Evolutionary conservation across 2,797 vertebrate genomes (phyloP).

Genomic region (Lacerta viridis): DNA sequence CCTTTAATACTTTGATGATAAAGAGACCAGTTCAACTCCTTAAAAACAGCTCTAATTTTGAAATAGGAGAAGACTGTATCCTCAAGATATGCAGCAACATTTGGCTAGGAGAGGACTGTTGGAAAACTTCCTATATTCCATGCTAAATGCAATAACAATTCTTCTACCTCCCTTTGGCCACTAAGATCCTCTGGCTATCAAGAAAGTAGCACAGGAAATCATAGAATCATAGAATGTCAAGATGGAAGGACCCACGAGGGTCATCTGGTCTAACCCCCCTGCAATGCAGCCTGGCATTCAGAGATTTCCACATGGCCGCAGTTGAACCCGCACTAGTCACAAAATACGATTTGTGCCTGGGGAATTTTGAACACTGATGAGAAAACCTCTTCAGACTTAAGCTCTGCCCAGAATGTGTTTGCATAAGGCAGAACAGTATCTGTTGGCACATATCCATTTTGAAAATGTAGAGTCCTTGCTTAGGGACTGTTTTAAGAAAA

Average conservation of each 20-base stretch:
- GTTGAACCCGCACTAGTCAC: too few species aligned
- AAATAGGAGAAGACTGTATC: not conserved
- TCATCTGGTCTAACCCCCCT: too few species aligned
- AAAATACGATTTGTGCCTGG: not conserved
- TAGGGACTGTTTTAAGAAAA: not conserved
- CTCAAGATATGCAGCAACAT: not conserved
- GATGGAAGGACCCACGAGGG: too few species aligned
- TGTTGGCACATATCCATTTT: not conserved
- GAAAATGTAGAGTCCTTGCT: not conserved
- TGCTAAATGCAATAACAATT: not conserved
- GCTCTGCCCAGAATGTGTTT: not conserved
- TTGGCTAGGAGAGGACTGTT: not conserved
- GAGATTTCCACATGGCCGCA: too few species aligned
- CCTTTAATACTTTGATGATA: slow-evolving; percentile 4
- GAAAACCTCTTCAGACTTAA: not conserved
- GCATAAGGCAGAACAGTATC: not conserved
- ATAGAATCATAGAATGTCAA: too few species aligned
- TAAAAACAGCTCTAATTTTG: not conserved
- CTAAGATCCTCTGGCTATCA: not conserved
- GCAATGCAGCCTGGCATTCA: too few species aligned
- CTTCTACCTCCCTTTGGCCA: not conserved
- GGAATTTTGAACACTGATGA: not conserved
- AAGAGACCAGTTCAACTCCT: not conserved
- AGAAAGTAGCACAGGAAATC: not conserved
- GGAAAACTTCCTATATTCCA: not conserved